Percentiles rank a stretch among this genome's conserved stretches.
phyloP scores from a whole-genome alignment of 64 coral and sea anemone species.

The Stylophora pistillata region DNA sequence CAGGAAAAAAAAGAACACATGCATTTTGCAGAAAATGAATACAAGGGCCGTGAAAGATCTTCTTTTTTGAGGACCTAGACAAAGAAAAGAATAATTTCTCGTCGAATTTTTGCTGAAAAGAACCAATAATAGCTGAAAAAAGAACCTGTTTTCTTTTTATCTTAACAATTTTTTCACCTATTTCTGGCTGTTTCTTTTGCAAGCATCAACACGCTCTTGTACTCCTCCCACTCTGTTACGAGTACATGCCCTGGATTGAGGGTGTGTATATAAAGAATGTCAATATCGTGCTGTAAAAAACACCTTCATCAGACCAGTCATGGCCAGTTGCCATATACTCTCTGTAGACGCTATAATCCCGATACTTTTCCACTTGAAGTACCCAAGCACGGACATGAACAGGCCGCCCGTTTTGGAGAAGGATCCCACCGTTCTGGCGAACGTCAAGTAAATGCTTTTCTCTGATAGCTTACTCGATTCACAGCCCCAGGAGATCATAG shows the following conservation, averaged over 20 bases:
- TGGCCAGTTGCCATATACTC: slow-evolving; percentile 80
- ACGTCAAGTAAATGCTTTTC: slow-evolving; percentile 77
- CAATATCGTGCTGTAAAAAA: slow-evolving; percentile 75
- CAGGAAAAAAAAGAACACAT: no score
- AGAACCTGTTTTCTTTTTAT: no score
- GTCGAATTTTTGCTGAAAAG: no score
- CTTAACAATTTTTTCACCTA: slow-evolving; percentile 27
- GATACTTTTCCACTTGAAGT: slow-evolving; percentile 85
- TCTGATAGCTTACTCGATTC: slow-evolving; percentile 83
- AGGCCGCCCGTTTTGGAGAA: slow-evolving; percentile 86
- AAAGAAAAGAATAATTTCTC: no score
- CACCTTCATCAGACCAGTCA: slow-evolving; percentile 78
- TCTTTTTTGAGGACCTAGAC: no score
- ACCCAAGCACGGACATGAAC: slow-evolving; percentile 78
- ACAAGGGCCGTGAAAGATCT: no score
- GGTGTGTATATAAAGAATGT: slow-evolving; percentile 83
- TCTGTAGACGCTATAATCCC: slow-evolving; percentile 88
- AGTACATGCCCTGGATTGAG: slow-evolving; percentile 80
- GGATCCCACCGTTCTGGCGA: slow-evolving; percentile 79
- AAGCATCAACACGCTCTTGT: slow-evolving; percentile 69
- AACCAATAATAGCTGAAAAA: no score
- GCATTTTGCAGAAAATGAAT: no score
- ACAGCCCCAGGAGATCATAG: slow-evolving; percentile 88
- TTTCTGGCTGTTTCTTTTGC: slow-evolving; percentile 77
- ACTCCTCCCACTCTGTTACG: slow-evolving; percentile 82